Evolutionary conservation across 2,113 vertebrate species (phyloP), one percentile per base, ranked within the genome.

Genomic region (Gadus chalcogrammus): DNA sequence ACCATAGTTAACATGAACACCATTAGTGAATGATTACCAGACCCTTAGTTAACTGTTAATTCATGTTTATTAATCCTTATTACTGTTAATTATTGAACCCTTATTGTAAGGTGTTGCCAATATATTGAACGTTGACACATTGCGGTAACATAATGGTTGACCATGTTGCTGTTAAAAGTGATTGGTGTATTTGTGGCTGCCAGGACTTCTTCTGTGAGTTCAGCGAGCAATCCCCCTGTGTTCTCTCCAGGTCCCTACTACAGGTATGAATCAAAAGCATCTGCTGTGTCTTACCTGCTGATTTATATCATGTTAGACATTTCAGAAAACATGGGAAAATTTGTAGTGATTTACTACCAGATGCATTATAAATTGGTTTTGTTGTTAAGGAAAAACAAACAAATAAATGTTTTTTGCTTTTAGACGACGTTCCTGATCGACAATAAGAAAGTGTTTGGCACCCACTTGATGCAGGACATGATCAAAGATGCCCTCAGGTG

Each of bases 191-290:
- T 42, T 81, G 20, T 67, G 52, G 1, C 5, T 31, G 27, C 18
- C 68, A 99, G 97, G 97, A 99, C 80, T 99, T 98, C 81, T 99
- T 99, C 87, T 98, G 95, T 93, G 97, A 98, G 83, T 99, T 99
- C 87, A 99, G 97, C 82, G 97, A 99, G 76, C 97, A 98, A 31
- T 99, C 96, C 27, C 97, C 97, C 0, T 99, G 96, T 88, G 97
- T 99, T 74, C 95, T 99, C 71, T 99, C 97, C 82, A 94, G 97
- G 88, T 99, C 97, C 71, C 88, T 99, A 7, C 93, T 99, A 79
- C 97, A 99, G 91, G 97, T 93, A 89, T 91, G 91, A 60, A 17
- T 8, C 15, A 7, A 17, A 60, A 48, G 17, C 1, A 6, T 58
- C 13, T 17, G 17, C 15, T 16, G 55, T 16, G 55, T 3, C 16